Conservation (phyloP, 2,113 vertebrate genomes). For the Ranitomeya imitator region DNA sequence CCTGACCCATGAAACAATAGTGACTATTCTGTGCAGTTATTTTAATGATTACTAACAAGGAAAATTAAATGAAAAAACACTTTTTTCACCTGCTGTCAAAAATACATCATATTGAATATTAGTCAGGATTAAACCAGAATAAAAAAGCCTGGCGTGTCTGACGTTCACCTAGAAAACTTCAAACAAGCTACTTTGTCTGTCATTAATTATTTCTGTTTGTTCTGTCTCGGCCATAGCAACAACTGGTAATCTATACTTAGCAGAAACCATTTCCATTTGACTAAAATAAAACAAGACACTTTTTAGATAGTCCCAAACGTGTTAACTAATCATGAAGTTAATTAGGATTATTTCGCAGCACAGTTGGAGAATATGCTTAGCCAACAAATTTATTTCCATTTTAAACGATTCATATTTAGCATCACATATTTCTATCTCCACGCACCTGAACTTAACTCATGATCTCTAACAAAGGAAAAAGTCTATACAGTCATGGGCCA, state of each 20-base stretch:
- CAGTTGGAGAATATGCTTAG: not conserved
- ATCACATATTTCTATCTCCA: not conserved
- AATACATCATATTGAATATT: slow-evolving; percentile 14
- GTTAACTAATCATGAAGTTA: slow-evolving; percentile 8
- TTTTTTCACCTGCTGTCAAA: not conserved
- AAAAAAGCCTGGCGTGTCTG: not conserved
- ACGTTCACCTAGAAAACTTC: not conserved
- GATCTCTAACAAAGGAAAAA: no score
- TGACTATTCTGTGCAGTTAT: not conserved
- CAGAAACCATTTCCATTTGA: slow-evolving; percentile 20
- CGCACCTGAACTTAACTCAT: not conserved
- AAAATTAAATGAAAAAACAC: not conserved
- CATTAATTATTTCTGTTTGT: slow-evolving; percentile 27
- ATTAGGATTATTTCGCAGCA: slow-evolving; percentile 19
- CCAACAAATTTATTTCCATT: not conserved
- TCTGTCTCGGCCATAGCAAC: slow-evolving; percentile 6
- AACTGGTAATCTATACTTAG: slow-evolving; percentile 45
- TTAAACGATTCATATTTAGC: not conserved
- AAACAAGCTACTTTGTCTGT: slow-evolving; percentile 14
- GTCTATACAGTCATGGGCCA: no score
- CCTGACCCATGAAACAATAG: not conserved
- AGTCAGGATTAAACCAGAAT: slow-evolving; percentile 6
- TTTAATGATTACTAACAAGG: not conserved
- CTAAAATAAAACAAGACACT: slow-evolving; percentile 28
- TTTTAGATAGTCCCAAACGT: slow-evolving; percentile 7